Conservation (phyloP, 2,797 vertebrate species). For the Pteronotus mesoamericanus region DNA sequence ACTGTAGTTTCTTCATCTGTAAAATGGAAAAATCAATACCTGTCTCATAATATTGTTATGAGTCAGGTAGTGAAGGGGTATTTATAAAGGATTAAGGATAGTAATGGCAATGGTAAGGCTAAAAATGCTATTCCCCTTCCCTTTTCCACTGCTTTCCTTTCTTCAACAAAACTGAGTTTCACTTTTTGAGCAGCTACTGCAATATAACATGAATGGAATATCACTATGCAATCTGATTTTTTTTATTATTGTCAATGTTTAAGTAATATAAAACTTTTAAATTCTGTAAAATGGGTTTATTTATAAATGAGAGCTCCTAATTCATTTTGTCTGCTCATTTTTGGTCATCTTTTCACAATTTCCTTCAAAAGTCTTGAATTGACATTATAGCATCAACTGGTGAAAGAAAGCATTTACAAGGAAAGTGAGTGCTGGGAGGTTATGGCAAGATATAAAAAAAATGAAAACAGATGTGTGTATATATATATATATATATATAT, state of each 20-base stretch:
- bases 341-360: background rate
- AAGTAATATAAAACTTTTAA: background rate
- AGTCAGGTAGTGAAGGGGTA: background rate
- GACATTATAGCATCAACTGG: background rate
- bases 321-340: background rate
- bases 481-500: background rate
- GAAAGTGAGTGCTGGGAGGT: background rate
- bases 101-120: background rate
- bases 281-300: background rate
- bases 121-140: background rate
- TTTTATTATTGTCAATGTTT: background rate
- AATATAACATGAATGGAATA: background rate
- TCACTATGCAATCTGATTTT: background rate
- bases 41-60: background rate
- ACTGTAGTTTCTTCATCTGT: background rate
- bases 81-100: background rate
- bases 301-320: background rate
- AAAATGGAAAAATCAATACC: background rate
- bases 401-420: background rate
- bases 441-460: background rate
- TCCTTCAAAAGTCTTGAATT: background rate
- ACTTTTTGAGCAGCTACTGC: background rate
- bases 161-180: background rate
- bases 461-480: background rate
- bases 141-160: background rate